Evolutionary conservation across 2,888 invertebrate genomes (phyloP), one percentile per base, ranked within the genome.

Genomic region (Ecdyonurus torrentis): DNA sequence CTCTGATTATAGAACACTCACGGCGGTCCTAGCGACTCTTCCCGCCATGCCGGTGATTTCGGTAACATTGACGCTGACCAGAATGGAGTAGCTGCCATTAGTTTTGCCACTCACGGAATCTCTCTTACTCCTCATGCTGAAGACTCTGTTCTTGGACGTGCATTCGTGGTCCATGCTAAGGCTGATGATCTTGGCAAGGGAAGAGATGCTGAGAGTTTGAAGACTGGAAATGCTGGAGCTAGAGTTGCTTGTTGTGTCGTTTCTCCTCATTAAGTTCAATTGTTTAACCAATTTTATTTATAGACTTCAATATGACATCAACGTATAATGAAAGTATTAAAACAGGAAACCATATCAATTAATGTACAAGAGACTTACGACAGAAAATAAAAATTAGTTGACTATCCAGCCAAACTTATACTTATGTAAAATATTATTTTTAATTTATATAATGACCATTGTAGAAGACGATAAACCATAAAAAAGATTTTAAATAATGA

Each of bases 181-280:
- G 63, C 63, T 10, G 69, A 69, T 60, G 69, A 69, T 64, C 61
- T 69, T 52, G 69, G 69, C 7, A 63, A 61, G 7, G 68, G 68
- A 22, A 65, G 66, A 0, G 64, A 67, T 61, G 66, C 67, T 2
- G 66, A 68, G 60, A 70, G 70, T 60, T 62, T 67, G 50, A 65
- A 64, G 52, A 69, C 69, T 2, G 70, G 70, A 15, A 69, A 67
- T 63, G 68, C 70, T 22, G 70, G 70, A 22, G 63, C 65, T 2
- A 63, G 70, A 52, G 62, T 67, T 15, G 69, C 69, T 22, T 70
- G 70, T 63, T 68, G 70, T 65, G 65, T 70, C 53, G 67, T 69
- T 60, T 55, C 19, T n/a, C 19, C 50, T 25, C 37, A 63, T 58
- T 61, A 52, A 55, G 7, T 10, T n/a, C n/a, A n/a, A n/a, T n/a